Conservation (phyloP, 2,888 invertebrate species). For the Phengaris arion region DNA sequence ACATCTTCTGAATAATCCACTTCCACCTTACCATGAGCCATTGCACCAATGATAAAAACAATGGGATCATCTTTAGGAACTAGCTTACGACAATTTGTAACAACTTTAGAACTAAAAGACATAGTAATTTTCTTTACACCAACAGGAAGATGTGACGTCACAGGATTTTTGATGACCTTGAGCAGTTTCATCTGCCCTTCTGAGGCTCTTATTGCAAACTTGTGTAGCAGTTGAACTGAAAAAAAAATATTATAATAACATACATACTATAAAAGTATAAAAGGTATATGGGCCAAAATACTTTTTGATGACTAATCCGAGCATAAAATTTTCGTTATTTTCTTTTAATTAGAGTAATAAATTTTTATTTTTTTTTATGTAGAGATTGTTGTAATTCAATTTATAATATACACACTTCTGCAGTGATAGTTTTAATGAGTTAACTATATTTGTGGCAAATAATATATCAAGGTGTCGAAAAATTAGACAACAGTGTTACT, state of each 20-base stretch:
- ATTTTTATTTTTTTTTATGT: too few relatives aligned
- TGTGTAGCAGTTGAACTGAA: constrained; percentile 97
- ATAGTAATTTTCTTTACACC: constrained; percentile 94
- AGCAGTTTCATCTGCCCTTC: constrained; percentile 93
- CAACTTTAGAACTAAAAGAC: constrained; percentile 90
- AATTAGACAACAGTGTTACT: too few relatives aligned
- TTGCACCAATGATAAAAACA: constrained; percentile 95
- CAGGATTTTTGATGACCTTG: constrained; percentile 98
- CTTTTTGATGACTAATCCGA: too few relatives aligned
- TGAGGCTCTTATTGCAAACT: constrained; percentile 93
- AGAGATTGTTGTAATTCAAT: too few relatives aligned
- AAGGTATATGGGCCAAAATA: too few relatives aligned
- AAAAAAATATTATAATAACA: constrained; percentile 39
- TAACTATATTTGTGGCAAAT: too few relatives aligned
- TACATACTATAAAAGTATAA: too few relatives aligned
- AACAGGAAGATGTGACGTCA: constrained; percentile 95
- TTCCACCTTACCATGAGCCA: constrained; percentile 96
- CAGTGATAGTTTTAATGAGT: too few relatives aligned
- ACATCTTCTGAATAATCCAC: constrained; percentile 94
- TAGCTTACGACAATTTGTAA: constrained; percentile 84
- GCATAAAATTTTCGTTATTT: too few relatives aligned
- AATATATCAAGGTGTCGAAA: too few relatives aligned
- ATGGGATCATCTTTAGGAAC: constrained; percentile 91
- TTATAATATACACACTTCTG: too few relatives aligned
- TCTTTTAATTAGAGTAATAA: too few relatives aligned